Percentiles rank a stretch among this genome's conserved stretches.
Conservation (phyloP, 1,140 invertebrate genomes). For the Ceratosolen solmsi region DNA sequence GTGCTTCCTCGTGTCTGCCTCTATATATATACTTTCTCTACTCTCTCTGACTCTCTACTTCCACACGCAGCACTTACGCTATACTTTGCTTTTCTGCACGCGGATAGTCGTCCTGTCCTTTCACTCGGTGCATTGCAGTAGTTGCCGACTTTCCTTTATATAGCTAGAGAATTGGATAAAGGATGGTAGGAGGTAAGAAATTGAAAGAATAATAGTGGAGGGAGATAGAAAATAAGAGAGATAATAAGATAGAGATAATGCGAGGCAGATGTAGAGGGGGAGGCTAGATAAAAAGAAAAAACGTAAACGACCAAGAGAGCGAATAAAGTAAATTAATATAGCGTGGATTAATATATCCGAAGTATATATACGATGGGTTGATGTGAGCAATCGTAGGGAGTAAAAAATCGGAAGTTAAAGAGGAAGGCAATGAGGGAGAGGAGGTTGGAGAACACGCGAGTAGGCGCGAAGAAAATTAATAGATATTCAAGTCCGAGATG, state of each 20-base stretch:
- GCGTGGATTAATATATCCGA: background rate
- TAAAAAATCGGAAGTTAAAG: background rate
- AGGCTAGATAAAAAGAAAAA: too few species aligned
- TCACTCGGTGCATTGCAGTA: background rate
- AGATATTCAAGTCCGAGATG: background rate
- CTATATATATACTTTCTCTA: conserved; percentile 1
- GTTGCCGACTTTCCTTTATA: background rate
- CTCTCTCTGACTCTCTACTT: background rate
- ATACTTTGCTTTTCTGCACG: background rate
- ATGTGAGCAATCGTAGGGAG: background rate
- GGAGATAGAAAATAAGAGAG: background rate
- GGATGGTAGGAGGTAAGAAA: background rate
- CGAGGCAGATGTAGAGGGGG: too few species aligned
- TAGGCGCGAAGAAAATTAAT: background rate
- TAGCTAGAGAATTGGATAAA: background rate
- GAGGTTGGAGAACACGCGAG: too few species aligned
- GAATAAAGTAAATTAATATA: background rate
- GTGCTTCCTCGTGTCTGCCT: background rate
- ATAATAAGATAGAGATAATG: background rate
- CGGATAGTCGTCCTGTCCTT: conserved; percentile 4
- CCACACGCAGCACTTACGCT: background rate
- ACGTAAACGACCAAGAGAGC: background rate
- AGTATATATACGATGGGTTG: background rate
- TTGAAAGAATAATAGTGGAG: background rate
- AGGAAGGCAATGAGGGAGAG: background rate